Evolutionary conservation across 2,888 invertebrate species (phyloP).

Genomic region (Drosophila subsilvestris): DNA sequence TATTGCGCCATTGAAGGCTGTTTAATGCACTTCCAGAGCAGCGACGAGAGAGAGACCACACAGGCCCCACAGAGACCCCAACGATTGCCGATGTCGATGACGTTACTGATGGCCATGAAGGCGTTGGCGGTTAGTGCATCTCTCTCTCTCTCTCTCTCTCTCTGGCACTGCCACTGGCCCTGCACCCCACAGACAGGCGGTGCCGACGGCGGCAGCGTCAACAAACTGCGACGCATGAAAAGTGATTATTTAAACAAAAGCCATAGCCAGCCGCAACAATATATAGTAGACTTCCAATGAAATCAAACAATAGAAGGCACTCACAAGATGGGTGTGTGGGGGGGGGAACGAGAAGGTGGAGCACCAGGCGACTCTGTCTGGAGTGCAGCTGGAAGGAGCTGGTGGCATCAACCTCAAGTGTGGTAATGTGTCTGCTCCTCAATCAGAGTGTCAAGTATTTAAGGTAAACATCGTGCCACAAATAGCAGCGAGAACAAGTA

Average conservation of each 20-base stretch:
- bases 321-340: not conserved
- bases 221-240: conserved; percentile 64
- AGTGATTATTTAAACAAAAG: conserved; percentile 66
- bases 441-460: conserved; percentile 46
- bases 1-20: conserved; percentile 17
- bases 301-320: conserved; percentile 46
- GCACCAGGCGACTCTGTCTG: conserved; percentile 37
- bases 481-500: conserved; percentile 17
- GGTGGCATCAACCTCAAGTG: conserved; percentile 43
- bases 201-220: conserved; percentile 40
- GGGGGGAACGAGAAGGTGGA: not conserved
- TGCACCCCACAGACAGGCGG: not conserved
- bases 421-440: conserved; percentile 44
- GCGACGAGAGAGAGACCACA: conserved; percentile 17
- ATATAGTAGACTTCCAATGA: conserved; percentile 34
- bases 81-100: conserved; percentile 33
- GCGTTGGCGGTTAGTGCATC: conserved; percentile 35
- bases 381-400: conserved; percentile 13
- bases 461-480: conserved; percentile 42
- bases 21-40: conserved; percentile 50
- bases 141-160: conserved; percentile 2
- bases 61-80: conserved; percentile 22
- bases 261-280: conserved; percentile 16
- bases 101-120: conserved; percentile 31
- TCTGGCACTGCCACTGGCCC: conserved; percentile 4